These are phyloP conservation scores for Phaethornis superciliosus DNA, from an alignment of 2,113 vertebrate species.

Conservation along the genomic window DNA sequence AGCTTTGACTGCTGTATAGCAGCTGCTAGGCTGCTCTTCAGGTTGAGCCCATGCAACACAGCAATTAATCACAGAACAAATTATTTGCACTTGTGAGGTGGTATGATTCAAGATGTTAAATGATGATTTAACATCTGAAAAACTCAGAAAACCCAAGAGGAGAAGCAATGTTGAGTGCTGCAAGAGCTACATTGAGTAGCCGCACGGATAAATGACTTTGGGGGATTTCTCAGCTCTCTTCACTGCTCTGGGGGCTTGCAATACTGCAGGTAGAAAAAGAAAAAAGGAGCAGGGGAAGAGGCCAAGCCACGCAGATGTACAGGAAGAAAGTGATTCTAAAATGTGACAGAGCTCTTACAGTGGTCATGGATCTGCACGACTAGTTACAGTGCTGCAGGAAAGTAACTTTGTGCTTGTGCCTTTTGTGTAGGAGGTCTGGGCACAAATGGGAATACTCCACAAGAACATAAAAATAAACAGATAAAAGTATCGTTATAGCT, in stretches of 20 bases:
- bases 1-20: background rate
- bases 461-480: background rate
- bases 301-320: conserved; percentile 39
- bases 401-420: background rate
- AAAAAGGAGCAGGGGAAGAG: conserved; percentile 32
- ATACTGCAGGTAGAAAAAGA: conserved; percentile 21
- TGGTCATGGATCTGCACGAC: conserved; percentile 27
- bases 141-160: conserved; percentile 34
- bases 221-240: conserved; percentile 70
- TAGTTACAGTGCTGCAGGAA: conserved; percentile 33
- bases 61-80: conserved; percentile 35
- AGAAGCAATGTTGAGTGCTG: background rate
- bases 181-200: conserved; percentile 59
- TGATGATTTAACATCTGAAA: conserved; percentile 35
- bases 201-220: conserved; percentile 25
- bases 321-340: conserved; percentile 59
- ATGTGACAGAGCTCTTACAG: background rate
- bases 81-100: background rate
- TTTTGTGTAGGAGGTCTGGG: conserved; percentile 14
- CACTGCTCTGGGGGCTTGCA: conserved; percentile 58
- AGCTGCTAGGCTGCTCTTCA: background rate
- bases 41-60: background rate
- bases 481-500: background rate
- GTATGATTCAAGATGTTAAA: background rate
- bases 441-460: conserved; percentile 39